Evolutionary conservation across 2,888 invertebrate species (phyloP).

Genomic region (Sericinus montela): DNA sequence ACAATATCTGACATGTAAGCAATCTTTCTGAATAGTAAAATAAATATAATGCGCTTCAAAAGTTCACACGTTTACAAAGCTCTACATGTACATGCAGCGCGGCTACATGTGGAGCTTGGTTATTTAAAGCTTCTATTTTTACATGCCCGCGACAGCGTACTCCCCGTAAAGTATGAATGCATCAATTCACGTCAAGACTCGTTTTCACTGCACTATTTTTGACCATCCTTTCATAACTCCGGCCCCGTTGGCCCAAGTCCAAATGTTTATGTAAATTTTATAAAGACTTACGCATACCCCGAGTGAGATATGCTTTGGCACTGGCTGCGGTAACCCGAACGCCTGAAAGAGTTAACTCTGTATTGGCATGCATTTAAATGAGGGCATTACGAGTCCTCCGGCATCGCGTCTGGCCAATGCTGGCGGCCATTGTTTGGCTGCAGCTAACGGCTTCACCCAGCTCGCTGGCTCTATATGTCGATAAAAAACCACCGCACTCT

Average conservation of each 20-base stretch:
- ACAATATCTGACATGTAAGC: too few species aligned
- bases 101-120: background rate
- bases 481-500: background rate
- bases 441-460: background rate
- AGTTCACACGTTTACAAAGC: background rate
- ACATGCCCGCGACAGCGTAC: background rate
- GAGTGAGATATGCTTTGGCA: conserved; percentile 3
- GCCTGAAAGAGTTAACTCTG: background rate
- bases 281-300: conserved; percentile 6
- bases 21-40: too few species aligned
- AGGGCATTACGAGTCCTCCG: background rate
- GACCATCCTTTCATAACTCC: conserved; percentile 10
- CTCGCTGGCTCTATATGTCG: background rate
- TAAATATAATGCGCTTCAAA: background rate
- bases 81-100: background rate
- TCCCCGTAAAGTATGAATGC: conserved; percentile 2
- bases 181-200: conserved; percentile 1
- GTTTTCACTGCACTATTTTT: conserved; percentile 6
- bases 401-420: background rate
- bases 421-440: background rate
- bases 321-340: background rate
- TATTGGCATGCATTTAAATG: background rate
- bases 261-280: conserved; percentile 11
- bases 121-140: conserved; percentile 2
- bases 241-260: conserved; percentile 2